Conservation (phyloP, 1,140 invertebrate species). For the Drosophila prosaltans region DNA sequence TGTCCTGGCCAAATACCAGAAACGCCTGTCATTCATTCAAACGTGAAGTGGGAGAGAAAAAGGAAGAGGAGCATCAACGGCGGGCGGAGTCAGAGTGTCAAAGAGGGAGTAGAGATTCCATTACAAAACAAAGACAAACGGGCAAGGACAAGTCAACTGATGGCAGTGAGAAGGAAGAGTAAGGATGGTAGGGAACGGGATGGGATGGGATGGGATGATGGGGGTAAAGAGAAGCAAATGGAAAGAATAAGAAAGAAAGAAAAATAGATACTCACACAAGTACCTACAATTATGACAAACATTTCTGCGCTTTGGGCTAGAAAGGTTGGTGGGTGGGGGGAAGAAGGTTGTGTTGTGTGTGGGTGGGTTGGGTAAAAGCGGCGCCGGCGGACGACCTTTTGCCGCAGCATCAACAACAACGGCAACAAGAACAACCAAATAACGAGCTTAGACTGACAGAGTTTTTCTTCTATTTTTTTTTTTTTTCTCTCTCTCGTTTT, state of each 20-base stretch:
- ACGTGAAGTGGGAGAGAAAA: conserved; percentile 9
- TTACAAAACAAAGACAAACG: conserved; percentile 58
- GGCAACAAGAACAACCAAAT: conserved; percentile 48
- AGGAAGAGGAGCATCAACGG: not conserved
- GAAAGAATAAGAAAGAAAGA: not conserved
- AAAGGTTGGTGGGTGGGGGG: not conserved
- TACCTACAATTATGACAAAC: conserved; percentile 78
- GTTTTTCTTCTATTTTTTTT: conserved; percentile 14
- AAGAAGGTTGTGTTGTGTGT: not conserved
- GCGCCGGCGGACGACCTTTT: conserved; percentile 59
- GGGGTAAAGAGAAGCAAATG: not conserved
- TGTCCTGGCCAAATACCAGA: conserved; percentile 28
- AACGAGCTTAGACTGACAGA: conserved; percentile 58
- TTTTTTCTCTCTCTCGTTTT: conserved; percentile 13
- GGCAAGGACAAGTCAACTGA: conserved; percentile 1
- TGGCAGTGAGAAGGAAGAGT: not conserved
- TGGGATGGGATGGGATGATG: not conserved
- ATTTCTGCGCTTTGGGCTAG: conserved; percentile 50
- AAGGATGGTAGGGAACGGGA: too few relatives aligned
- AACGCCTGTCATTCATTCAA: conserved; percentile 55
- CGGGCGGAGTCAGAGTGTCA: not conserved
- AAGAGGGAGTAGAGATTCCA: conserved; percentile 48
- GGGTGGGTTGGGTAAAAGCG: conserved; percentile 17
- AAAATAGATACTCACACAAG: conserved; percentile 50
- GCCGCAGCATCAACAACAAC: conserved; percentile 50